Evolutionary conservation across 2,888 invertebrate genomes (phyloP).

Genomic region (Hipparchia sbordonii): DNA sequence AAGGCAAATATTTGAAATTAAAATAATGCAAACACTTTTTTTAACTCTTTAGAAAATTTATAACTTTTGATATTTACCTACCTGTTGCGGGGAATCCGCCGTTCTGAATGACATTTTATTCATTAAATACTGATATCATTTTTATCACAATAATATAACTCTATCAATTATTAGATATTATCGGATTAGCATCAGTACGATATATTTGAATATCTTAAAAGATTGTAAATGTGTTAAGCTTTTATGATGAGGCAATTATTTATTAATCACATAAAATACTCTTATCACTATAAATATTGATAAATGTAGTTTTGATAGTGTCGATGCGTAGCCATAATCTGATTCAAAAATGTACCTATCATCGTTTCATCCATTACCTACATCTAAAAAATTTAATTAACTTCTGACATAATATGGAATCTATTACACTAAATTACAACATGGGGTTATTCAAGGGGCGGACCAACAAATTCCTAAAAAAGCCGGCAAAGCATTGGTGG

Average conservation of each 20-base stretch:
- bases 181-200: slow-evolving; percentile 8
- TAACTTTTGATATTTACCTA: slow-evolving; percentile 6
- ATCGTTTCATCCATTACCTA: not conserved
- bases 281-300: slow-evolving; percentile 13
- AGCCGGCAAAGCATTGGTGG: too few relatives aligned
- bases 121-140: slow-evolving; percentile 18
- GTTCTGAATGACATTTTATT: slow-evolving; percentile 16
- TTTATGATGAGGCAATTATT: slow-evolving; percentile 13
- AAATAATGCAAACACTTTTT: too few relatives aligned
- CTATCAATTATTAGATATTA: slow-evolving; percentile 11
- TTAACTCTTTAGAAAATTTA: too few relatives aligned
- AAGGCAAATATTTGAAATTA: too few relatives aligned
- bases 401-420: too few relatives aligned
- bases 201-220: slow-evolving; percentile 4
- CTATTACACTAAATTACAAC: too few relatives aligned
- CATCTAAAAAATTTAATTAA: not conserved
- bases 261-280: not conserved
- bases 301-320: slow-evolving; percentile 9
- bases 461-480: too few relatives aligned
- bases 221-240: slow-evolving; percentile 10
- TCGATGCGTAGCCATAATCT: slow-evolving; percentile 2
- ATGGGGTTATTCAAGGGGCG: too few relatives aligned
- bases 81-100: slow-evolving; percentile 16
- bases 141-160: slow-evolving; percentile 7
- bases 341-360: too few relatives aligned